Conservation (phyloP, 2,888 invertebrate genomes). For the Luperina nickerlii region DNA sequence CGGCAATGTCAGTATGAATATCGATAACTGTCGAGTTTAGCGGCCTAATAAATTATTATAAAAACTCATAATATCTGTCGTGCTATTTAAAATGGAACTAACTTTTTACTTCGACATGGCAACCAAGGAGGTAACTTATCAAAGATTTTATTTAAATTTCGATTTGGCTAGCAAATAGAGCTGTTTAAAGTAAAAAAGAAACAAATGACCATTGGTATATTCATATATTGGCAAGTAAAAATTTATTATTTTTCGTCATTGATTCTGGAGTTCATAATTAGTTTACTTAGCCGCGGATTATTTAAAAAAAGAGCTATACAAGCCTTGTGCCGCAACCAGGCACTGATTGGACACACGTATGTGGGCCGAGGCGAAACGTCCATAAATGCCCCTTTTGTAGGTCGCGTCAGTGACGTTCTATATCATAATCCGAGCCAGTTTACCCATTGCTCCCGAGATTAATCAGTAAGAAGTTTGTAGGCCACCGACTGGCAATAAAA, state of each 20-base stretch:
- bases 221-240: no score
- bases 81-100: neutral
- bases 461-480: neutral
- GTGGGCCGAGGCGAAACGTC: no score
- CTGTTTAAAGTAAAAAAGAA: neutral
- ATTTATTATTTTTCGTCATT: no score
- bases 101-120: neutral
- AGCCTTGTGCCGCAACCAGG: no score
- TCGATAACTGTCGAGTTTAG: neutral
- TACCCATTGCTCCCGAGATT: neutral
- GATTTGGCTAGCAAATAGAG: neutral
- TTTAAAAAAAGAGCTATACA: no score
- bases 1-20: neutral
- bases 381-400: no score
- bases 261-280: no score
- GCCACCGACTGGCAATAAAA: neutral
- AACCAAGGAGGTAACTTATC: neutral
- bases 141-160: neutral
- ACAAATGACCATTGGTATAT: no score
- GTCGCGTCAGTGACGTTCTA: no score
- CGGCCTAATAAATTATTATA: neutral
- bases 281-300: no score
- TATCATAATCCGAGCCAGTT: neutral
- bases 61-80: neutral
- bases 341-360: no score